Evolutionary conservation across 2,888 invertebrate genomes (phyloP).

Genomic region (Phaedon cochleariae): DNA sequence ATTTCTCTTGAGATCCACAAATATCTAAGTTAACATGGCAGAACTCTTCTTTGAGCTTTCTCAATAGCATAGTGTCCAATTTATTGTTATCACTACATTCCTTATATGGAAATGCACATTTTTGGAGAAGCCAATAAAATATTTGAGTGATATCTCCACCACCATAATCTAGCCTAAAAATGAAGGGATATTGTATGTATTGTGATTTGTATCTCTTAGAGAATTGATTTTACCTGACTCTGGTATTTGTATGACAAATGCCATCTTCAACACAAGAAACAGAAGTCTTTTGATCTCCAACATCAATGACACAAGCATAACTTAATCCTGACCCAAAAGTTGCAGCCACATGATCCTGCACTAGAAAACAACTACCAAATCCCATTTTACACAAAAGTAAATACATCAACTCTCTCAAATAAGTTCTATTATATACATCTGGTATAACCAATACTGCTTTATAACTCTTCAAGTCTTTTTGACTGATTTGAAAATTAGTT

Average conservation of each 20-base stretch:
- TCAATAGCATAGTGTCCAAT: conserved; percentile 80
- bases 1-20: conserved; percentile 87
- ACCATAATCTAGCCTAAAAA: conserved; percentile 80
- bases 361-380: conserved; percentile 47
- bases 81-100: conserved; percentile 78
- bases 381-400: conserved; percentile 82
- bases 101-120: conserved; percentile 90
- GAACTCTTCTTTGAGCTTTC: conserved; percentile 86
- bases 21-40: conserved; percentile 92
- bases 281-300: conserved; percentile 95
- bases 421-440: conserved; percentile 86
- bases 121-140: conserved; percentile 86
- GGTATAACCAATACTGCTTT: conserved; percentile 89
- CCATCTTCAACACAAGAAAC: conserved; percentile 97
- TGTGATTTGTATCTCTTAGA: neutral
- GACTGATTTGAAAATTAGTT: conserved; percentile 78
- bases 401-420: conserved; percentile 85
- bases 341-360: conserved; percentile 83
- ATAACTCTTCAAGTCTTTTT: conserved; percentile 76
- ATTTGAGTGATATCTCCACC: conserved; percentile 92
- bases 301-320: conserved; percentile 93
- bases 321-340: conserved; percentile 85
- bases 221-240: conserved; percentile 63
- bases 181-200: neutral
- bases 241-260: conserved; percentile 87